These are phyloP conservation scores for Catagonus wagneri DNA, from an alignment of 2,113 vertebrate species.

Conservation along the genomic window DNA sequence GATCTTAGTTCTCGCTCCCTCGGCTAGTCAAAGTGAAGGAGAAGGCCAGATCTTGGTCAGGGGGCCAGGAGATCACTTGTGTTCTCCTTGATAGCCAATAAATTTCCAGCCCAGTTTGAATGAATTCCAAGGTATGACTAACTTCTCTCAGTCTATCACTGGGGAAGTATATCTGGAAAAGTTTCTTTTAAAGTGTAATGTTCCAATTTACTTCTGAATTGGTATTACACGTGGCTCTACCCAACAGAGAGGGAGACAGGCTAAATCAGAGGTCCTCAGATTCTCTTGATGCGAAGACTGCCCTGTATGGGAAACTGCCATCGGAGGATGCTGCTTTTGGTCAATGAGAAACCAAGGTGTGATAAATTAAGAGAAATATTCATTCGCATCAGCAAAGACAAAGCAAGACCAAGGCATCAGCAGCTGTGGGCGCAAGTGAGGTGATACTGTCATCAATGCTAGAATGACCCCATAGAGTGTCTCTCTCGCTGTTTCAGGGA, in stretches of 20 bases:
- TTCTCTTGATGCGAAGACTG: background rate
- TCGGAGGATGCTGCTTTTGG: background rate
- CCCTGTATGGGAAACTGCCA: background rate
- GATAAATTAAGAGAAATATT: background rate
- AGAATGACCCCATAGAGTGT: background rate
- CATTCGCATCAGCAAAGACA: background rate
- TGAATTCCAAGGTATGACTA: background rate
- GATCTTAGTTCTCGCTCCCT: background rate
- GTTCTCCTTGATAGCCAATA: conserved; percentile 54
- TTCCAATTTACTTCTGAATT: background rate
- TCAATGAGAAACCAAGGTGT: background rate
- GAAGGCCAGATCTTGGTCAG: background rate
- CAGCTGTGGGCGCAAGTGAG: background rate
- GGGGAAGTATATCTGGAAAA: background rate
- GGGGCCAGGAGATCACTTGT: background rate
- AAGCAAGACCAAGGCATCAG: background rate
- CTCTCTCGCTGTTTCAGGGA: background rate
- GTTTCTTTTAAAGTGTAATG: background rate
- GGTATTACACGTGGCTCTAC: background rate
- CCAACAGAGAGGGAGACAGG: background rate
- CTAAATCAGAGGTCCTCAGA: background rate
- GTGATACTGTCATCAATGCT: background rate
- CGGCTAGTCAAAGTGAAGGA: background rate
- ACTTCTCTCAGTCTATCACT: background rate
- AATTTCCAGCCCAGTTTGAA: conserved; percentile 2